A percentile compares a stretch with the other conserved stretches of the same genome.
Conservation (phyloP, 2,888 invertebrate species). For the Plagiodera versicolora region DNA sequence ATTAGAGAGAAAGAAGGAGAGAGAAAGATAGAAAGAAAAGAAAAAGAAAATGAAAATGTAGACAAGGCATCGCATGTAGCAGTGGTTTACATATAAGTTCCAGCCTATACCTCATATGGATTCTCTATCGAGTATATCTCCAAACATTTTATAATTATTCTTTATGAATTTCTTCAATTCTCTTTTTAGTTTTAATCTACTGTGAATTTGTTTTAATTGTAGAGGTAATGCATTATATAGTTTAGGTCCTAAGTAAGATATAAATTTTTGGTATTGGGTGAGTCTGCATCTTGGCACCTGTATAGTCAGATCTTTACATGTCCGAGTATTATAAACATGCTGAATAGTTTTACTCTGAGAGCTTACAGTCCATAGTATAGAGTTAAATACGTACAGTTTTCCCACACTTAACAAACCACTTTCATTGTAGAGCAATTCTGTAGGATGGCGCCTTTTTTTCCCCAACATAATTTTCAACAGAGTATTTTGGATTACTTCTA, state of each 20-base stretch:
- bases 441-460: no score
- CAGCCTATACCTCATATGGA: no score
- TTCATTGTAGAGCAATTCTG: no score
- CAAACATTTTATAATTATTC: background rate
- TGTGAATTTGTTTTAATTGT: slow-evolving; percentile 2
- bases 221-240: background rate
- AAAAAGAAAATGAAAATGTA: no score
- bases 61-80: no score
- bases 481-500: no score
- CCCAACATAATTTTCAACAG: no score
- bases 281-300: background rate
- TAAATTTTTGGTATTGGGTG: background rate
- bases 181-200: background rate
- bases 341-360: background rate
- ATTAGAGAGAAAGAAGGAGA: no score
- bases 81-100: no score
- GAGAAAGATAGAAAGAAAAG: no score
- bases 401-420: background rate
- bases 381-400: background rate
- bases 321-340: background rate
- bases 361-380: background rate
- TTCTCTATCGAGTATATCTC: background rate
- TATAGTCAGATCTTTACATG: slow-evolving; percentile 1
- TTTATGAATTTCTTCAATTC: background rate
- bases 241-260: background rate